phyloP scores from a whole-genome alignment of 2,113 vertebrate genomes.

The Thryonomys swinderianus region DNA sequence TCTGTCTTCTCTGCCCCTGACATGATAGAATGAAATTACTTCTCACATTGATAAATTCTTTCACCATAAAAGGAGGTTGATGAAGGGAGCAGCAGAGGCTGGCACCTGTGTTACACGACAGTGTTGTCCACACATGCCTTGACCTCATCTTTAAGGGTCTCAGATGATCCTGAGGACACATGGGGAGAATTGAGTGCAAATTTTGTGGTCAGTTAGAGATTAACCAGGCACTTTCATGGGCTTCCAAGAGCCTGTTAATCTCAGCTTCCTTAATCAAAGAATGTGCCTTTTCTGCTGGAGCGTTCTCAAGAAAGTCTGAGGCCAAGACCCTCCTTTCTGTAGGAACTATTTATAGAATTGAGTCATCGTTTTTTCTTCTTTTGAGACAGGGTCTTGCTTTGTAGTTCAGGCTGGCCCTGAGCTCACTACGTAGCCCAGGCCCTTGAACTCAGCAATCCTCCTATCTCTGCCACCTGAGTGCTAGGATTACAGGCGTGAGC shows the following conservation, averaged over 20 bases:
- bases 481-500: too few relatives aligned
- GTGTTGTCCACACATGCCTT: neutral
- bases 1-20: slow-evolving; percentile 46
- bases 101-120: rapidly evolving
- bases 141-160: slow-evolving; percentile 5
- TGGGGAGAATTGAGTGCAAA: neutral
- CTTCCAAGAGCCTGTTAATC: neutral
- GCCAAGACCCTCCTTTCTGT: neutral
- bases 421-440: too few relatives aligned
- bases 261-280: neutral
- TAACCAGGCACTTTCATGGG: neutral
- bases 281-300: rapidly evolving
- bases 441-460: too few relatives aligned
- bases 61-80: neutral
- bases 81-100: neutral
- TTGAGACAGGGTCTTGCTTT: too few relatives aligned
- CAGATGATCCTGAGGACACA: neutral
- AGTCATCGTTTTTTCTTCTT: too few relatives aligned
- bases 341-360: neutral
- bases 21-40: neutral
- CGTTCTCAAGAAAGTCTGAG: neutral
- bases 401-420: too few relatives aligned
- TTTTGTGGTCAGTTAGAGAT: neutral
- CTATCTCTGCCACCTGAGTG: too few relatives aligned
- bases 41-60: slow-evolving; percentile 45